Base-by-base conservation (phyloP, 2,113 vertebrate genomes). In the Lota lota region DNA sequence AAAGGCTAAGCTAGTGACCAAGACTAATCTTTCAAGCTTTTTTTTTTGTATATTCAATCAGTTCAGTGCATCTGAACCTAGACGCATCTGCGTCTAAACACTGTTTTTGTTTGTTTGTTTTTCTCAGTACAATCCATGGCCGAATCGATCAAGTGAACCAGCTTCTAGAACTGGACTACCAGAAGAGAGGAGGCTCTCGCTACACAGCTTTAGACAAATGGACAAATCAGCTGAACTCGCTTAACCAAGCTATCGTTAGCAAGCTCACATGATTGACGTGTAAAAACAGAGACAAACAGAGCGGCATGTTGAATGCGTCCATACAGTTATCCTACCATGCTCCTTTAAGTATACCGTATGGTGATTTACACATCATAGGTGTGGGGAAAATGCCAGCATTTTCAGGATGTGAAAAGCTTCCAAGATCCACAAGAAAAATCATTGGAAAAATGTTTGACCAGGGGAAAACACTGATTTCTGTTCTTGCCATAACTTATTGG, bases 181-280 rank as follows among this genome's bases (percentile, higher is more conserved):
- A 99, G 94, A 98, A 98, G 89, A 94, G 97, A 89, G 96, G 97
- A 22, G 97, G 97, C 63, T 96, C 96, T 77, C 94, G 96, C 78
- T 99, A 99, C 90, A 96, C 94, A 83, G 96, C 97, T 1, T 93
- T 99, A 94, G 97, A 99, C 94, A 99, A 98, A 98, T 99, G 97
- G 97, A 99, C 96, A 92, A 98, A 98, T 94, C 97, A 99, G 89
- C 95, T 99, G 86, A 99, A 98, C 92, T 96, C 96, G 85, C 96
- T 98, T 91, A 99, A 99, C 93, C 97, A 98, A 92, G 97, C 97
- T 84, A 95, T 99, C 92, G 97, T 98, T 91, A 98, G 97, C 92
- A 99, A 99, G 85, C 92, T 99, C 92, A 98, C 97, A 94, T 99
- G 88, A 90, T 89, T 50, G 84, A 75, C 74, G 78, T 82, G 60